A percentile compares a stretch with the other conserved stretches of the same genome.
phyloP scores from a whole-genome alignment of 2,113 vertebrate species.

The Narcine bancroftii region DNA sequence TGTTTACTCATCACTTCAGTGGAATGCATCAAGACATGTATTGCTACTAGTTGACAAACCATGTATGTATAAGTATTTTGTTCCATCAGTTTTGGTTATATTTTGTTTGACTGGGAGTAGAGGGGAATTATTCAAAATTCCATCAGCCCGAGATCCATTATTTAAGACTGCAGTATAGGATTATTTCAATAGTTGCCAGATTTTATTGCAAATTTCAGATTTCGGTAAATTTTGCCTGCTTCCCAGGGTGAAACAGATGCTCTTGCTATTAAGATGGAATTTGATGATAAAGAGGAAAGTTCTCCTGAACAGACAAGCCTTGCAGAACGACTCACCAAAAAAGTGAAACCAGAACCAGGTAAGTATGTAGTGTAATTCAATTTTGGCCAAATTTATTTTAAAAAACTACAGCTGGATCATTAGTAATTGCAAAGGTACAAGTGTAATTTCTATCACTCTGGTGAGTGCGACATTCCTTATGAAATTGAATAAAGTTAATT shows the following conservation, averaged over 20 bases:
- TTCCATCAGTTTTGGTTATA: background rate
- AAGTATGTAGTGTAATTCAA: constrained; percentile 42
- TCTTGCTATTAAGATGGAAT: constrained; percentile 62
- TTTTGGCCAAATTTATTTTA: background rate
- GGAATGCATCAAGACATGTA: no score
- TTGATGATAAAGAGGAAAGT: constrained; percentile 53
- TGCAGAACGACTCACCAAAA: constrained; percentile 60
- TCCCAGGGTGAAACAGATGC: constrained; percentile 27
- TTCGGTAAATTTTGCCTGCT: background rate
- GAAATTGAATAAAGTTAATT: background rate
- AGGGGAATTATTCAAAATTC: background rate
- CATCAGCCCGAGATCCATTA: background rate
- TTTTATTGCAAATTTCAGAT: background rate
- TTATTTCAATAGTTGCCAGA: background rate
- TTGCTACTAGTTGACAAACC: background rate
- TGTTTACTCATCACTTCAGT: no score
- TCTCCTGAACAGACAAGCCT: constrained; percentile 46
- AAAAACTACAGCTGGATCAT: background rate
- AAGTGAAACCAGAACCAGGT: constrained; percentile 56
- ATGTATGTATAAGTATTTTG: background rate
- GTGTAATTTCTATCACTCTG: background rate
- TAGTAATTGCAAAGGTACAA: background rate
- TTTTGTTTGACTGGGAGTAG: background rate
- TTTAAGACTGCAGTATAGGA: background rate
- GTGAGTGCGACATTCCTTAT: background rate